phyloP scores from a whole-genome alignment of 2,888 invertebrate genomes.

The Cecidostiba fungosa region DNA sequence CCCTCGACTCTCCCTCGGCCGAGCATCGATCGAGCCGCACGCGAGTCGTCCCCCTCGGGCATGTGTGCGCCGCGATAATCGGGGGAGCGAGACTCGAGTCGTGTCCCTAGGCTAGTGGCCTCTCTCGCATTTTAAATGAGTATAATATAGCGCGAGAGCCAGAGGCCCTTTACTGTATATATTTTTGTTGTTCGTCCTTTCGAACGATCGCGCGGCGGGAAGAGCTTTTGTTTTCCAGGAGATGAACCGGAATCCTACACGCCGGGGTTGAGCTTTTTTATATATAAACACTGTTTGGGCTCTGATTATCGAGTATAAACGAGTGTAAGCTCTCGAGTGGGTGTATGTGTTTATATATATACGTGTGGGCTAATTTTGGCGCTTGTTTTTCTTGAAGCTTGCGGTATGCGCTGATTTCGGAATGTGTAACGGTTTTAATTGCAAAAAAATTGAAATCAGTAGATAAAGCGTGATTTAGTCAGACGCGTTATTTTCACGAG shows the following conservation, averaged over 20 bases:
- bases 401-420: background rate
- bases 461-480: background rate
- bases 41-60: conserved; percentile 13
- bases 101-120: conserved; percentile 30
- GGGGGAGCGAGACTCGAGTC: background rate
- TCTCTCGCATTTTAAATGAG: conserved; percentile 48
- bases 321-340: no score
- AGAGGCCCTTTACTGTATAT: background rate
- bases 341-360: background rate
- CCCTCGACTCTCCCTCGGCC: background rate
- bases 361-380: conserved; percentile 32
- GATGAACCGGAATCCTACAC: no score
- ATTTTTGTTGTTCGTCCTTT: background rate
- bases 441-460: background rate
- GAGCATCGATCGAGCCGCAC: conserved; percentile 17
- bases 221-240: no score
- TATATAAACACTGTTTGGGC: no score
- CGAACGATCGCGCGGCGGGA: no score
- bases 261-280: no score
- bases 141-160: background rate
- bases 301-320: background rate
- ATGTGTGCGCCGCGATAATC: conserved; percentile 11
- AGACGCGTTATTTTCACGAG: background rate
- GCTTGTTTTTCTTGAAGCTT: conserved; percentile 28
- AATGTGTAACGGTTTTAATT: no score